Percentiles rank a stretch among this genome's conserved stretches.
phyloP scores from a whole-genome alignment of 2,797 vertebrate species.

The Aplochiton taeniatus region DNA sequence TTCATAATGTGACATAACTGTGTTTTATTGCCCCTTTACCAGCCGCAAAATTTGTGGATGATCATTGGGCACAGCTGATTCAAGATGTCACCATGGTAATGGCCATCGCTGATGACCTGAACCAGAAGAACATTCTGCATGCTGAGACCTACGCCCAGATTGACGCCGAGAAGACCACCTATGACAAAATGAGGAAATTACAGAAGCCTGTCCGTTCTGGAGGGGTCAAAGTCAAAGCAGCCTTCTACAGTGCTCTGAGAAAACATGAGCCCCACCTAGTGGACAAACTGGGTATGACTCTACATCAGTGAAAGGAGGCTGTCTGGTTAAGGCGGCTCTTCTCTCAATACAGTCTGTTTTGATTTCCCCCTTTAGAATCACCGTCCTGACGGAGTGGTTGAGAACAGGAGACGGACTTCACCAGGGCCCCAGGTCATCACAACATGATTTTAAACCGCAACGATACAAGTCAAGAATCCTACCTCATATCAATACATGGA shows the following conservation, averaged over 20 bases:
- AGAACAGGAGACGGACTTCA: no score
- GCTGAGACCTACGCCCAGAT: constrained; percentile 17
- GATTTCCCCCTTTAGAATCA: no score
- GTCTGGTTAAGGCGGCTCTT: no score
- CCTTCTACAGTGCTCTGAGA: constrained; percentile 54
- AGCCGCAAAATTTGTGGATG: constrained; percentile 50
- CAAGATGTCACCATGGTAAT: background rate
- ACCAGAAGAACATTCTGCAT: constrained; percentile 32
- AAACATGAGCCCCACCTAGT: constrained; percentile 9
- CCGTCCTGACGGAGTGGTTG: no score
- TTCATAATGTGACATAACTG: no score
- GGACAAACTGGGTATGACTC: constrained; percentile 31
- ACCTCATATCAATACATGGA: no score
- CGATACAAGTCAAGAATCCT: no score
- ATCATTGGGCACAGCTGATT: background rate
- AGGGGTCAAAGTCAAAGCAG: constrained; percentile 34
- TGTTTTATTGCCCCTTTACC: background rate
- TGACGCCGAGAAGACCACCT: rapidly evolving
- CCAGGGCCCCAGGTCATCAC: no score
- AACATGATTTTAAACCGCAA: no score
- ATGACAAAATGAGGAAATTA: constrained; percentile 27
- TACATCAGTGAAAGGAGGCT: background rate
- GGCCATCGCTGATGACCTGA: constrained; percentile 39
- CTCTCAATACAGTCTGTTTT: no score
- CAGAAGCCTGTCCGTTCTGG: rapidly evolving